These are phyloP conservation scores for Chalcis sispes DNA, from an alignment of 2,888 invertebrate genomes.

Conservation along the genomic window DNA sequence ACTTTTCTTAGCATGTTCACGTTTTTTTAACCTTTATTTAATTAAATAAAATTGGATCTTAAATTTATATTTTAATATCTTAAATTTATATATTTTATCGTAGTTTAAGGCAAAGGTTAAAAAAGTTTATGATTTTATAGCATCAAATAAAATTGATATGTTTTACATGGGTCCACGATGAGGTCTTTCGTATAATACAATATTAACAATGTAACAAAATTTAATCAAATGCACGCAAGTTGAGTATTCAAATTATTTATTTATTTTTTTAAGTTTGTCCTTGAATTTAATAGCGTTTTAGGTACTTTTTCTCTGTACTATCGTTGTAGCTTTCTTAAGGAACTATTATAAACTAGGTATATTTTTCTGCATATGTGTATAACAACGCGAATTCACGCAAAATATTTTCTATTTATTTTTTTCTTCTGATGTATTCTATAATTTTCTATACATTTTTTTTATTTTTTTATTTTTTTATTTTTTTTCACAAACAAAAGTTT, in stretches of 20 bases:
- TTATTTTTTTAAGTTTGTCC: neutral
- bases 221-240: neutral
- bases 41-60: too few relatives aligned
- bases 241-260: neutral
- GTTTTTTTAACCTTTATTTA: too few relatives aligned
- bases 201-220: neutral
- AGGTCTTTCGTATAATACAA: neutral
- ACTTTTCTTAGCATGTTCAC: too few relatives aligned
- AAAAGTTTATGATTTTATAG: too few relatives aligned
- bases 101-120: too few relatives aligned
- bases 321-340: constrained; percentile 37
- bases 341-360: constrained; percentile 33
- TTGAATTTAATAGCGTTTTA: constrained; percentile 26
- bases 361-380: constrained; percentile 20
- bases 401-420: constrained; percentile 22
- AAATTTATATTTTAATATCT: too few relatives aligned
- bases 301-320: constrained; percentile 28
- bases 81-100: too few relatives aligned
- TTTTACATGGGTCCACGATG: neutral
- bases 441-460: neutral
- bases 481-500: constrained; percentile 18
- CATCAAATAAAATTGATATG: neutral
- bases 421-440: constrained; percentile 2
- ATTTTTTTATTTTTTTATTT: constrained; percentile 4
- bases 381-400: constrained; percentile 33